Evolutionary conservation across 1,140 invertebrate species (phyloP).

Genomic region (Venturia canescens): DNA sequence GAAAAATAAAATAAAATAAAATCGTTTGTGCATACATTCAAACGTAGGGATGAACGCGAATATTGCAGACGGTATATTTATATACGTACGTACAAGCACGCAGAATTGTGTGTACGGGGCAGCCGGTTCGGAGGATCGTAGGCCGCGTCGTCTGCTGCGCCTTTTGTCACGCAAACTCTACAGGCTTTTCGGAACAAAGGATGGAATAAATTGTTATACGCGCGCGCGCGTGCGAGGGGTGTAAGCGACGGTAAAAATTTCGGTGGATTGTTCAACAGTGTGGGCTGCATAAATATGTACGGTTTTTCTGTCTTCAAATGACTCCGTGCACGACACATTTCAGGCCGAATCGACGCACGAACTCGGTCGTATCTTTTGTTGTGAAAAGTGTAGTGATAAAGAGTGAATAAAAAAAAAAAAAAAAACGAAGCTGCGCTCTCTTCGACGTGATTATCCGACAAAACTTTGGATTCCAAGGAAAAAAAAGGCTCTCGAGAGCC

Average conservation of each 20-base stretch:
- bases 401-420: no score
- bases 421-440: no score
- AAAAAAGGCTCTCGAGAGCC: no score
- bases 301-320: background rate
- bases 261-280: background rate
- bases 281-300: background rate
- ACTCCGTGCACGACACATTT: background rate
- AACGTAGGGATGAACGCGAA: no score
- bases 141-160: slow-evolving; percentile 13
- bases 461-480: no score
- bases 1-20: no score
- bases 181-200: background rate
- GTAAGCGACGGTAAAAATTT: background rate
- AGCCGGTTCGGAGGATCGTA: background rate
- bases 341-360: background rate
- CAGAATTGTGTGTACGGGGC: background rate
- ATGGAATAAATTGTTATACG: slow-evolving; percentile 19
- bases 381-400: no score
- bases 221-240: no score
- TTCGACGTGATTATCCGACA: no score
- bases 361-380: background rate
- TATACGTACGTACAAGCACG: background rate
- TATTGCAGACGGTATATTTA: no score
- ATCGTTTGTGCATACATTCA: background rate
- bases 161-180: slow-evolving; percentile 14